These are phyloP conservation scores for Lepidostoma basale DNA, from an alignment of 1,140 invertebrate species.

Conservation along the genomic window DNA sequence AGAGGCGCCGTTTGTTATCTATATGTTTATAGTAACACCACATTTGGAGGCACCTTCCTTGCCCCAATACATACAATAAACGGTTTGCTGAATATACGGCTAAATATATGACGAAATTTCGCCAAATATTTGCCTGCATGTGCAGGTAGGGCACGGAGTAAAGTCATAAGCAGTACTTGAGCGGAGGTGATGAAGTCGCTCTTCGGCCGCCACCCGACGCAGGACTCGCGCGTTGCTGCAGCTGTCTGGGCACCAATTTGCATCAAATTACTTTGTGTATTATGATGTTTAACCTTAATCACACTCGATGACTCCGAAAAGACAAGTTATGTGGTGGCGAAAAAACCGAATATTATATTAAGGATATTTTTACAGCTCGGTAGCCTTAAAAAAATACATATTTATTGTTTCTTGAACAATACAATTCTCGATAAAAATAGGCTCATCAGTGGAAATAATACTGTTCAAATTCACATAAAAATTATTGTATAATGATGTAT, in stretches of 20 bases:
- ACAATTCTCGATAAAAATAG: neutral
- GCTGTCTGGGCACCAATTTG: neutral
- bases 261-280: neutral
- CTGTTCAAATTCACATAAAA: no score
- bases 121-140: neutral
- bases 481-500: no score
- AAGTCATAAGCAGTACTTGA: no score
- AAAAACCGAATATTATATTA: neutral
- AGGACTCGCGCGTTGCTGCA: neutral
- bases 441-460: neutral
- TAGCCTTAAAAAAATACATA: no score
- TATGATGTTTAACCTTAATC: conserved; percentile 6
- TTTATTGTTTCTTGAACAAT: neutral
- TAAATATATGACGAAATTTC: neutral
- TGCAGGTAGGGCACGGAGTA: no score
- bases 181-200: no score
- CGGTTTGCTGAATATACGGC: no score
- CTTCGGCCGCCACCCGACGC: neutral
- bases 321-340: neutral
- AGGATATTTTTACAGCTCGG: neutral
- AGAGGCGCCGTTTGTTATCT: no score
- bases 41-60: no score
- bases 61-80: no score
- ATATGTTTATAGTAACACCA: no score
- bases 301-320: neutral